Evolutionary conservation across 2,113 vertebrate genomes (phyloP).

Genomic region (Dunckerocampus dactyliophorus): DNA sequence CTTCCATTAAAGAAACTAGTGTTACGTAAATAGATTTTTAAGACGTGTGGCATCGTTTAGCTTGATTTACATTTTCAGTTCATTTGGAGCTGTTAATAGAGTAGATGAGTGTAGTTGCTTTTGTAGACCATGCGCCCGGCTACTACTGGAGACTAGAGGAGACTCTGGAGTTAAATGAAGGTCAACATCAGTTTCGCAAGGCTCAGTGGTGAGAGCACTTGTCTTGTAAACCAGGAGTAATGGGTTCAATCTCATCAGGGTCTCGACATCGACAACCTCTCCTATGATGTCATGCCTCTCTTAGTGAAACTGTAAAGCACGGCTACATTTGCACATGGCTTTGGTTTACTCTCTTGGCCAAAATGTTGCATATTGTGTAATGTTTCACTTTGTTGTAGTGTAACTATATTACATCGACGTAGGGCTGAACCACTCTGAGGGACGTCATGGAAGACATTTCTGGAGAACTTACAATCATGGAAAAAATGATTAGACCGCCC

Average conservation of each 20-base stretch:
- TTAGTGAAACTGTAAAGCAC: too few species aligned
- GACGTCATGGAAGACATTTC: neutral
- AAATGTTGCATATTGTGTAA: neutral
- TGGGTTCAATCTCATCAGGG: neutral
- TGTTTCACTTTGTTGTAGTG: neutral
- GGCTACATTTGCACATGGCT: neutral
- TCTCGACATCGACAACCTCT: neutral
- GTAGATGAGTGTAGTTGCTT: too few species aligned
- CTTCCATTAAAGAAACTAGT: too few species aligned
- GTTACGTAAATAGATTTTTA: too few species aligned
- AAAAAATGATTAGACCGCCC: too few species aligned
- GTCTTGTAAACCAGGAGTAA: neutral
- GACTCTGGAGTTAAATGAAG: neutral
- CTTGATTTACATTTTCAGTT: too few species aligned
- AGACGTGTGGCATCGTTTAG: too few species aligned
- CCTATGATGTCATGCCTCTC: neutral
- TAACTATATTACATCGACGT: neutral
- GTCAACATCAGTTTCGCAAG: too few species aligned
- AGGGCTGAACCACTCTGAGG: neutral
- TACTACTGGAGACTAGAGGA: neutral
- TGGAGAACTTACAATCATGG: neutral
- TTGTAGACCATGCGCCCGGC: too few species aligned
- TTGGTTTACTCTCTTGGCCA: neutral
- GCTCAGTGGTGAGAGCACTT: neutral
- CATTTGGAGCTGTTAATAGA: too few species aligned